phyloP scores from a whole-genome alignment of 2,797 vertebrate species.

The Glyptemys insculpta region DNA sequence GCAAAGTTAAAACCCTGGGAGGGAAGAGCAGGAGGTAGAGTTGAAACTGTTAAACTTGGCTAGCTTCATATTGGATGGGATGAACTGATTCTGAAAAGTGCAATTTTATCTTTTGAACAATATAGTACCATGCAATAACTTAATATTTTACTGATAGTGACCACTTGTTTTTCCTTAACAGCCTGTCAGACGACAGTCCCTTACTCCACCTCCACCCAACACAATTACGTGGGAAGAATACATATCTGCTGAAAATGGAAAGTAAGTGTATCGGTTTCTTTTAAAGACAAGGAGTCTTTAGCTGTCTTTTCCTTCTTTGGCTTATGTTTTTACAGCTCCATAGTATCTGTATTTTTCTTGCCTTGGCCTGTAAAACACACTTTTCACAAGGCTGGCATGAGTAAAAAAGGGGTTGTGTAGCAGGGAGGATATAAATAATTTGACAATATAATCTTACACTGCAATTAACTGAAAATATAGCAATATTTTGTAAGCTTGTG shows the following conservation, averaged over 20 bases:
- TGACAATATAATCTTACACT: background rate
- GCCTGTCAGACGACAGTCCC: constrained; percentile 93
- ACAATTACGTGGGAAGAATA: constrained; percentile 99
- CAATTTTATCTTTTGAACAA: background rate
- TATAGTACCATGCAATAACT: background rate
- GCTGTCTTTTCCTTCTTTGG: accelerated
- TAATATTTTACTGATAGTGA: background rate
- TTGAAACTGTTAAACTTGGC: background rate
- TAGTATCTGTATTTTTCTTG: accelerated
- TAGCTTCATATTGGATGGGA: accelerated
- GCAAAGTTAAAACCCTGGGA: background rate
- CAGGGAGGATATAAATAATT: background rate
- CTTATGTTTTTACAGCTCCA: background rate
- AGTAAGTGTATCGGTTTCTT: constrained; percentile 81
- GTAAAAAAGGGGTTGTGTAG: background rate
- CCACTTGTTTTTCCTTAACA: constrained; percentile 64
- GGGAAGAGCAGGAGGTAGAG: background rate
- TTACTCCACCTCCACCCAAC: constrained; percentile 92
- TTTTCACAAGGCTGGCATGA: background rate
- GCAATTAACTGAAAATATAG: background rate
- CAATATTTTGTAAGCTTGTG: background rate
- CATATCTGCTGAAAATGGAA: constrained; percentile 95
- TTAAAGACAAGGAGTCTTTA: accelerated
- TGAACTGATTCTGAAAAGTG: background rate
- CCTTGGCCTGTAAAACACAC: background rate